phyloP scores from a whole-genome alignment of 2,888 invertebrate species.

The Aphodius sticticus region DNA sequence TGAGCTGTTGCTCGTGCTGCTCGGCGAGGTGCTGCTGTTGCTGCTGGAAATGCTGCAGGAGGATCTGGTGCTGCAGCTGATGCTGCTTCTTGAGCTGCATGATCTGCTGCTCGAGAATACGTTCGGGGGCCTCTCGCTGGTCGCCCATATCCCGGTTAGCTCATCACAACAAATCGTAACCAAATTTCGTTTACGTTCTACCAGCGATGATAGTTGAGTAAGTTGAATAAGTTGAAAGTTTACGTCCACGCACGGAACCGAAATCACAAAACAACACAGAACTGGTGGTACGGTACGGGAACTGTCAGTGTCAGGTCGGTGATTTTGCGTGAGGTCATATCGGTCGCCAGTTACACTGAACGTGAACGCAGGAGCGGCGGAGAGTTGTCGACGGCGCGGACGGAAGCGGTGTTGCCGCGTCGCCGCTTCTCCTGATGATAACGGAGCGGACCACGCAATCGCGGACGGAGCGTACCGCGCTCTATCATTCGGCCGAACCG shows the following conservation, averaged over 20 bases:
- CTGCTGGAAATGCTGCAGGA: constrained; percentile 90
- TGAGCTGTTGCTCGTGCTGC: constrained; percentile 89
- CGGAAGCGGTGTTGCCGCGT: constrained; percentile 54
- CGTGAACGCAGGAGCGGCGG: constrained; percentile 41
- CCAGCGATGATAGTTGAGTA: constrained; percentile 36
- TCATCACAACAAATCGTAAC: constrained; percentile 40
- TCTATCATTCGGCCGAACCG: constrained; percentile 21
- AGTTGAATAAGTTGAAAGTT: not conserved
- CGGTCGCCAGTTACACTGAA: constrained; percentile 53
- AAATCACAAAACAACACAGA: constrained; percentile 51
- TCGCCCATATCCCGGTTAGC: constrained; percentile 36
- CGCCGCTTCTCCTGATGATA: constrained; percentile 21
- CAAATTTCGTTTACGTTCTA: constrained; percentile 46
- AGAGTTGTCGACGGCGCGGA: constrained; percentile 41
- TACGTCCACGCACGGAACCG: constrained; percentile 33
- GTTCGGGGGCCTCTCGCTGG: constrained; percentile 56
- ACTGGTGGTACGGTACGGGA: not conserved
- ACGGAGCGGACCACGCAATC: constrained; percentile 39
- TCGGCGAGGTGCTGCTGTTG: constrained; percentile 90
- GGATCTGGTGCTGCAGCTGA: constrained; percentile 89
- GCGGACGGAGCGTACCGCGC: constrained; percentile 24
- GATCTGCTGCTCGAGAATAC: constrained; percentile 61
- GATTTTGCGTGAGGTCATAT: constrained; percentile 59
- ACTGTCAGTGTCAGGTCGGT: constrained; percentile 56
- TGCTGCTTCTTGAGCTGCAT: constrained; percentile 92